Conservation (phyloP, 2,797 vertebrate genomes). For the Gadopsis marmoratus region DNA sequence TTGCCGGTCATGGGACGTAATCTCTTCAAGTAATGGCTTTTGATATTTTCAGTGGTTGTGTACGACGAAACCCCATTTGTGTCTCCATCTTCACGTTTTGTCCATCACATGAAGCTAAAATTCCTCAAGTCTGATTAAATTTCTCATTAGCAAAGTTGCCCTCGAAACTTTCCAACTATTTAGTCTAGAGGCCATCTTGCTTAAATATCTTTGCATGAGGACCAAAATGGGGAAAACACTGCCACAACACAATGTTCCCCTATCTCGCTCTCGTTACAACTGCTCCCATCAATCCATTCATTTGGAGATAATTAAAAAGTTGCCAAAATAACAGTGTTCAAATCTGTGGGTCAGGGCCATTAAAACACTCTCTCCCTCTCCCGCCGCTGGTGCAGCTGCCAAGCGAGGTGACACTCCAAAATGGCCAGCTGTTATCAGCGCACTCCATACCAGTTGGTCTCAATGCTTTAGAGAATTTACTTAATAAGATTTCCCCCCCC, state of each 20-base stretch:
- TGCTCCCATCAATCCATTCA: constrained; percentile 77
- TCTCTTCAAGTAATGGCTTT: constrained; percentile 12
- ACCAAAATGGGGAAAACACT: constrained; percentile 36
- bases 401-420: constrained; percentile 82
- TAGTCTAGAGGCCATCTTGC: constrained; percentile 62
- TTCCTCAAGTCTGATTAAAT: constrained; percentile 32
- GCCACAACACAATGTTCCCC: constrained; percentile 55
- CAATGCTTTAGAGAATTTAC: constrained; percentile 83
- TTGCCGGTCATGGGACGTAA: constrained; percentile 4
- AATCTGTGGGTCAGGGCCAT: constrained; percentile 75
- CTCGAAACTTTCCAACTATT: constrained; percentile 62
- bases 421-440: constrained; percentile 86
- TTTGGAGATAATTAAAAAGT: constrained; percentile 84
- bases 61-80: constrained; percentile 13
- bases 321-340: constrained; percentile 78
- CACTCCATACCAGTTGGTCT: constrained; percentile 86
- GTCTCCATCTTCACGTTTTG: constrained; percentile 20
- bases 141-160: constrained; percentile 64
- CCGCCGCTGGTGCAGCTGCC: constrained; percentile 67
- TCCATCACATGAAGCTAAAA: constrained; percentile 10
- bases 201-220: constrained; percentile 51
- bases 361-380: constrained; percentile 68
- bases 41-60: neutral
- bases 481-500: constrained; percentile 79
- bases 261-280: constrained; percentile 56